Conservation (phyloP, 2,888 invertebrate genomes). For the Cryptophagus acutangulus region DNA sequence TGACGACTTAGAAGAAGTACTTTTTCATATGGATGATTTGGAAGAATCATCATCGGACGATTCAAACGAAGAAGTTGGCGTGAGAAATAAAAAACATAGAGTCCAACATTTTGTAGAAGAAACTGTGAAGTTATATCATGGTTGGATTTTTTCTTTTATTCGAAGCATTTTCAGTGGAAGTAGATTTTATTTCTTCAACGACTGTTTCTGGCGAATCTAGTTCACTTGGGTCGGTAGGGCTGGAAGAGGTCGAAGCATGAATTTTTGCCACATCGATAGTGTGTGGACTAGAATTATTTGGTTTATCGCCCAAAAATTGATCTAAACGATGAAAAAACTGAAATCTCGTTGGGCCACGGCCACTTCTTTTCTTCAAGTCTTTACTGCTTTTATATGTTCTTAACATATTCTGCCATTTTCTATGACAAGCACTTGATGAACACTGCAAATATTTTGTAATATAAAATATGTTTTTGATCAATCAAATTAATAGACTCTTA, state of each 20-base stretch:
- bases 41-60: too few relatives aligned
- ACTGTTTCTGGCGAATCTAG: neutral
- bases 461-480: neutral
- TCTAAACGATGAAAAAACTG: slow-evolving; percentile 13
- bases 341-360: slow-evolving; percentile 13
- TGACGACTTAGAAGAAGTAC: too few relatives aligned
- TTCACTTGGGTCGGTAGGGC: too few relatives aligned
- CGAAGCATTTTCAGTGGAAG: neutral
- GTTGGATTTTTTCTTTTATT: slow-evolving; percentile 5
- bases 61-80: too few relatives aligned
- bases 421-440: neutral
- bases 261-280: slow-evolving; percentile 11
- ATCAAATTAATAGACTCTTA: neutral
- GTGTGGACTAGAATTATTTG: slow-evolving; percentile 17
- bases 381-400: slow-evolving; percentile 11
- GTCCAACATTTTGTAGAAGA: too few relatives aligned
- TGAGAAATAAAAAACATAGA: too few relatives aligned
- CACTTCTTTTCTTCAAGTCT: slow-evolving; percentile 16
- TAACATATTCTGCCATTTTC: slow-evolving; percentile 9
- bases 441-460: neutral
- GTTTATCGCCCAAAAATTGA: slow-evolving; percentile 13
- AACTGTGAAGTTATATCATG: slow-evolving; percentile 7
- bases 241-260: neutral
- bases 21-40: too few relatives aligned
- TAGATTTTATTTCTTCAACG: neutral